Evolutionary conservation across 2,113 vertebrate species (phyloP).

Genomic region (Chlorodrepanis virens): DNA sequence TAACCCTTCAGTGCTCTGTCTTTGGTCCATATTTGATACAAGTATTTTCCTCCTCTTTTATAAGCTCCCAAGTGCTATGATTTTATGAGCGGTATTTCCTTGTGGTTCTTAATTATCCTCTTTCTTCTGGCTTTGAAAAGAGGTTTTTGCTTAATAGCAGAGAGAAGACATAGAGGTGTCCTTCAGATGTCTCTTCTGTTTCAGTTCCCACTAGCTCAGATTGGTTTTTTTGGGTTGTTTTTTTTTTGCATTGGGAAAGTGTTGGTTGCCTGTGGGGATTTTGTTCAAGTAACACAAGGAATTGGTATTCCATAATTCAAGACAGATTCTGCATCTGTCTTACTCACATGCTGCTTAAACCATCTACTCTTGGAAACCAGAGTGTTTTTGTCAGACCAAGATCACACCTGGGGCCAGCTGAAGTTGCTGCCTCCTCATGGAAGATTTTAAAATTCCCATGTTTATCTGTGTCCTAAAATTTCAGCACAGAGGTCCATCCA

Average conservation of each 20-base stretch:
- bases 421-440: not conserved
- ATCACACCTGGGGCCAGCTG: not conserved
- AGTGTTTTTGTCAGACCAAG: not conserved
- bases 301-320: not conserved
- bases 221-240: accelerated
- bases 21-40: not conserved
- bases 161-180: not conserved
- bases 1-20: not conserved
- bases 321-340: not conserved
- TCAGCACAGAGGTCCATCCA: not conserved
- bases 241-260: not conserved
- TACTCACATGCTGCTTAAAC: not conserved
- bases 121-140: not conserved
- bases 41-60: not conserved
- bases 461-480: not conserved
- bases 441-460: not conserved
- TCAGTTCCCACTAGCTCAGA: not conserved
- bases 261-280: not conserved
- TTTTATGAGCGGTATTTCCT: not conserved
- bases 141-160: not conserved
- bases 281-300: not conserved
- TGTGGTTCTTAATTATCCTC: not conserved
- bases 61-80: not conserved
- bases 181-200: not conserved
- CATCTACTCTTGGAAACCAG: not conserved